Conservation (phyloP, 2,888 invertebrate genomes). For the Limnephilus rhombicus region DNA sequence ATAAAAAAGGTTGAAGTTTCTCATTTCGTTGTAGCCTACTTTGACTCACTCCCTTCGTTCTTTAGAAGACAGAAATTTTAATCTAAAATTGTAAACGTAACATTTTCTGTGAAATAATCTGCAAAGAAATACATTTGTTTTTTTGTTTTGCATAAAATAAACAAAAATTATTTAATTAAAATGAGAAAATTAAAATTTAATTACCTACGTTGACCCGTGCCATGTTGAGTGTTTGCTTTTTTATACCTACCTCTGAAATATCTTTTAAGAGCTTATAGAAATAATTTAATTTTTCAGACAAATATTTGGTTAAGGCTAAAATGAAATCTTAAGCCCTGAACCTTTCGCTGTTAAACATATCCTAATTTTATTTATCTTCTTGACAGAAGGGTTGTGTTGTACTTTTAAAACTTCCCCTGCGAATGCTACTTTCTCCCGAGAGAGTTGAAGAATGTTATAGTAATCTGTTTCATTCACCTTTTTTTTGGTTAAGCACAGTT, state of each 20-base stretch:
- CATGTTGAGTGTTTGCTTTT: neutral
- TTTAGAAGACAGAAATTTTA: neutral
- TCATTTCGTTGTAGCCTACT: neutral
- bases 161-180: neutral
- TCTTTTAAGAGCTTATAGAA: neutral
- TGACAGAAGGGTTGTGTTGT: slow-evolving; percentile 27
- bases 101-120: neutral
- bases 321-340: slow-evolving; percentile 26
- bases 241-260: no score
- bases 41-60: neutral
- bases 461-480: neutral
- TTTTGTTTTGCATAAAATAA: neutral
- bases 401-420: slow-evolving; percentile 1
- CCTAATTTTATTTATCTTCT: slow-evolving; percentile 40
- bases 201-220: neutral
- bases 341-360: slow-evolving; percentile 18
- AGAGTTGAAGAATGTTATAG: neutral
- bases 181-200: no score
- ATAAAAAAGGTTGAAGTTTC: neutral
- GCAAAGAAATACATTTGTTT: neutral
- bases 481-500: neutral
- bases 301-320: neutral
- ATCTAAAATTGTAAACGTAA: neutral
- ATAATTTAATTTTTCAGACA: neutral
- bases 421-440: neutral